Evolutionary conservation across 2,113 vertebrate species (phyloP).

Genomic region (Cyrtonyx montezumae): DNA sequence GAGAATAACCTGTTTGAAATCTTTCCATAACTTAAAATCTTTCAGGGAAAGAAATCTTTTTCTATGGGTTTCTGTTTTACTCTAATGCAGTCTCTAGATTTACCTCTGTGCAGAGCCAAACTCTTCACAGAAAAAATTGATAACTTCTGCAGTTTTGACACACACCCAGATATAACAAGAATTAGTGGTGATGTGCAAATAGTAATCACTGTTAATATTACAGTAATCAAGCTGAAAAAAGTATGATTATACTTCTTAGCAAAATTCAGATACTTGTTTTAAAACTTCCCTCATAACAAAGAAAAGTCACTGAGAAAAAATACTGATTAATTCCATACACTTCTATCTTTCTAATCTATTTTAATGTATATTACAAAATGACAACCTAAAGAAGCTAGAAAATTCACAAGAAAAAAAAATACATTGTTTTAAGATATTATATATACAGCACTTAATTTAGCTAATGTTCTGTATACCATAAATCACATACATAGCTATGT

Average conservation of each 20-base stretch:
- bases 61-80: not conserved
- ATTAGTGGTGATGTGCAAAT: not conserved
- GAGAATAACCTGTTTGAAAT: not conserved
- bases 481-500: not conserved
- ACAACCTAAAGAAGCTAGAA: not conserved
- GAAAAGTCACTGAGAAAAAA: not conserved
- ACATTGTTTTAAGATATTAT: not conserved
- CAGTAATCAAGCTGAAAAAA: constrained; percentile 8
- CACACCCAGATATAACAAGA: not conserved
- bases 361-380: not conserved
- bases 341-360: constrained; percentile 27
- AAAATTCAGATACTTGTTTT: constrained; percentile 27
- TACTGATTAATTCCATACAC: not conserved
- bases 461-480: not conserved
- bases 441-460: constrained; percentile 28
- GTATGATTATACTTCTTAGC: not conserved
- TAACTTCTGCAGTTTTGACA: not conserved
- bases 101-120: not conserved
- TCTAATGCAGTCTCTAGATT: not conserved
- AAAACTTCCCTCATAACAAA: not conserved
- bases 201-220: constrained; percentile 4
- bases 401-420: constrained; percentile 1
- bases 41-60: not conserved
- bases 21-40: not conserved
- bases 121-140: not conserved